A percentile compares a stretch with the other conserved stretches of the same genome.
Evolutionary conservation across 2,113 vertebrate genomes (phyloP).

Genomic region (Paratilapia polleni): DNA sequence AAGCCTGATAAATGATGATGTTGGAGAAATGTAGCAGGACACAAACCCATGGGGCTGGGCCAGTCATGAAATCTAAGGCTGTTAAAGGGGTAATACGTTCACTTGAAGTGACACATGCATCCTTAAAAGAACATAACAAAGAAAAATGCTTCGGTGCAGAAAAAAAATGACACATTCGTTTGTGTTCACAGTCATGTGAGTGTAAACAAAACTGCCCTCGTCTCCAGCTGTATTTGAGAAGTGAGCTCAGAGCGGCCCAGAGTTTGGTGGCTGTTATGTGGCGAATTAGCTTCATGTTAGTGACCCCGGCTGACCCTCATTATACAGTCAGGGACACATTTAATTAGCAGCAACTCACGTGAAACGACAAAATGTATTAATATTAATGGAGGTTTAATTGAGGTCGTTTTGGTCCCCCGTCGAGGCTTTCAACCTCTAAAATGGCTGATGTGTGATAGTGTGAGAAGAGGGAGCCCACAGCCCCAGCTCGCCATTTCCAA

Average conservation of each 20-base stretch:
- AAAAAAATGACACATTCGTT: neutral
- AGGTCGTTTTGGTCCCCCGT: conserved; percentile 73
- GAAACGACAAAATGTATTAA: conserved; percentile 79
- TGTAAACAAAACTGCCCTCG: neutral
- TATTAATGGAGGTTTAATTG: conserved; percentile 82
- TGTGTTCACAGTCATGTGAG: too few species aligned
- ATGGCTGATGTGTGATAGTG: conserved; percentile 73
- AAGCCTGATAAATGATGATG: conserved; percentile 51
- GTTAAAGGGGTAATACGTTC: conserved; percentile 6
- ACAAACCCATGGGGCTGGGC: conserved; percentile 16
- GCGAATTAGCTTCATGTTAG: conserved; percentile 68
- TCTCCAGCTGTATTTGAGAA: conserved; percentile 47
- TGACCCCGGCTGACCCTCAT: conserved; percentile 73
- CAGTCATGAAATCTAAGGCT: conserved; percentile 22
- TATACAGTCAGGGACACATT: conserved; percentile 76
- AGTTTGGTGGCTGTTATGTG: conserved; percentile 49
- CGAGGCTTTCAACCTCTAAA: conserved; percentile 78
- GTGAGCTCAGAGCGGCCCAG: neutral
- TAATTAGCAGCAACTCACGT: conserved; percentile 78
- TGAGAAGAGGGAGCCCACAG: conserved; percentile 53
- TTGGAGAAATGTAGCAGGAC: conserved; percentile 34
- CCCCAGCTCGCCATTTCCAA: conserved; percentile 52
- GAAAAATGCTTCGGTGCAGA: neutral
- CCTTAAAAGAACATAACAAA: neutral
- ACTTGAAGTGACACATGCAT: conserved; percentile 11